Evolutionary conservation across 2,113 vertebrate species (phyloP), one percentile per base, ranked within the genome.

Genomic region (Zapus hudsonius): DNA sequence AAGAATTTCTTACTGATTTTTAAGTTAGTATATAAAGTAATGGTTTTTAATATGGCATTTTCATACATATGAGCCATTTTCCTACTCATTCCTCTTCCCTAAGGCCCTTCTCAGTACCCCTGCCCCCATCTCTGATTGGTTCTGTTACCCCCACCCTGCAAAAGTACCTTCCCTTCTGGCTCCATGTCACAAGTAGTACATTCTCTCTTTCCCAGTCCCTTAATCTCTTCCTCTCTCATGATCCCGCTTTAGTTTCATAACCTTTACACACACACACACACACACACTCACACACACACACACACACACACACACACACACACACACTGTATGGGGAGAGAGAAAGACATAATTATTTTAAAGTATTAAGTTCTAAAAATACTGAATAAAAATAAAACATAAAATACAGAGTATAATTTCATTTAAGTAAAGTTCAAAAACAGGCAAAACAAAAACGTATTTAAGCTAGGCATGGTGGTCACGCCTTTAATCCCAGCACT

Each of bases 361-460:
- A 52, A 72, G 70, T 31, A 89, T 90, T 86, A 86, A 42, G 4
- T 29, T 31, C 5, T 86, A 86, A 75, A 89, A 89, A 94, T 29
- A 81, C 11, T 59, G 19, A 84, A 13, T 19, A 80, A 69, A 42
- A 76, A 74, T 33, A 72, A 90, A 42, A 67, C 8, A 79, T 31
- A 82, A 84, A 89, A 85, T 64, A 90, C 16, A 74, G 27, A 91
- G 33, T 33, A 10, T 63, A 75, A 94, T 59, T 83, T 93, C 55
- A 89, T 61, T 89, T 86, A 76, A 5, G 29, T 82, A 73, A 64
- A 78, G 22, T 87, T 93, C 72, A 84, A 59, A 83, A 94, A 61
- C 17, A 92, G 22, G 23, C 52, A 52, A 52, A 52, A 10, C 7
- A 52, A 52, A 94, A 84, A 78, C 25, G 80, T 22, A 38, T 25